Conservation (phyloP, 2,888 invertebrate genomes). For the Andricus quercusramuli region DNA sequence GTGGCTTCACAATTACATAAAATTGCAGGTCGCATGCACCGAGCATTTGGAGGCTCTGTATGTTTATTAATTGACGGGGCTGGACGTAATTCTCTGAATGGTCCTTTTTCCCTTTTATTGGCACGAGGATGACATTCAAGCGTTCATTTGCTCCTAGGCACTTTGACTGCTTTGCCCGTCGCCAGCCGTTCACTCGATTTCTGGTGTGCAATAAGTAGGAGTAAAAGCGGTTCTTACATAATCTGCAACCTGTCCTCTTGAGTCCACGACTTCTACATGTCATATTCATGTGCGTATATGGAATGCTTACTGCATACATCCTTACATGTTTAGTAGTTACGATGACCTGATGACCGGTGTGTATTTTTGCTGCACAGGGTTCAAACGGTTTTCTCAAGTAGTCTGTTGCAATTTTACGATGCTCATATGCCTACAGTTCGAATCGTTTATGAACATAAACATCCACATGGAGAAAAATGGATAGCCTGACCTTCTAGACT, state of each 20-base stretch:
- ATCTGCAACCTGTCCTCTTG: slow-evolving; percentile 54
- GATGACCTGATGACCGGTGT: slow-evolving; percentile 12
- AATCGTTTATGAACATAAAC: not conserved
- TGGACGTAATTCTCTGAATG: slow-evolving; percentile 47
- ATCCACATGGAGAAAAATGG: too few relatives aligned
- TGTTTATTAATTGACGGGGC: slow-evolving; percentile 6
- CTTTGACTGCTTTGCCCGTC: slow-evolving; percentile 11
- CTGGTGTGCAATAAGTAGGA: slow-evolving; percentile 53
- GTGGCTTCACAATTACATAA: slow-evolving; percentile 5
- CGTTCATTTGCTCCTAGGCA: slow-evolving; percentile 35
- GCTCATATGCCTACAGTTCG: not conserved
- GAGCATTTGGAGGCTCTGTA: not conserved
- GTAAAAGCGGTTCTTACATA: slow-evolving; percentile 57
- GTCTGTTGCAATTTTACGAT: slow-evolving; percentile 12
- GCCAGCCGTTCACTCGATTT: slow-evolving; percentile 47
- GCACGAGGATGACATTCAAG: slow-evolving; percentile 53
- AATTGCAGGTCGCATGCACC: not conserved
- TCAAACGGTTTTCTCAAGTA: slow-evolving; percentile 15
- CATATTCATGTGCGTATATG: slow-evolving; percentile 50
- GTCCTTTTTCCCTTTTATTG: slow-evolving; percentile 44
- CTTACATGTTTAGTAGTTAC: slow-evolving; percentile 18
- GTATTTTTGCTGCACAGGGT: slow-evolving; percentile 2
- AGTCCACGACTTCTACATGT: slow-evolving; percentile 46
- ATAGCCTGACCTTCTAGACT: too few relatives aligned
- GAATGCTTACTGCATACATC: slow-evolving; percentile 32